Evolutionary conservation across 2,113 vertebrate species (phyloP).

Genomic region (Tyto alba): DNA sequence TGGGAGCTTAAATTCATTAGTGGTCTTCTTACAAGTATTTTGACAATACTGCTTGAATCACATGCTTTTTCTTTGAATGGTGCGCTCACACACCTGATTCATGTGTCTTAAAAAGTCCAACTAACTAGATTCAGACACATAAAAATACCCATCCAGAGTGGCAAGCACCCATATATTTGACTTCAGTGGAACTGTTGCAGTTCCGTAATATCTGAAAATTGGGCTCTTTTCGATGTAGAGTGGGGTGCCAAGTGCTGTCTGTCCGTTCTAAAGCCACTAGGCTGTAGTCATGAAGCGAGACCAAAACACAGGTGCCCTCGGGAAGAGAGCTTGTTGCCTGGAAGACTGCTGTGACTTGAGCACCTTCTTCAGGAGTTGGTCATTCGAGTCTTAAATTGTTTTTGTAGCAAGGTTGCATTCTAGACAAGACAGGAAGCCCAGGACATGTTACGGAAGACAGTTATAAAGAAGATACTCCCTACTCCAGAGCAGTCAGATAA

Average conservation of each 20-base stretch:
- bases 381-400: neutral
- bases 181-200: neutral
- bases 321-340: neutral
- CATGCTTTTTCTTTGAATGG: neutral
- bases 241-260: neutral
- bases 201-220: neutral
- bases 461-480: neutral
- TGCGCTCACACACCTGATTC: neutral
- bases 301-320: neutral
- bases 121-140: neutral
- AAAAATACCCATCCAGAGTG: neutral
- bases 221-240: neutral
- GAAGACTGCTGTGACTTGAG: neutral
- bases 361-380: neutral
- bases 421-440: neutral
- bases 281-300: neutral
- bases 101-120: neutral
- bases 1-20: neutral
- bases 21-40: neutral
- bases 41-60: neutral
- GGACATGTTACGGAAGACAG: neutral
- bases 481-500: neutral
- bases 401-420: neutral
- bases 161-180: neutral
- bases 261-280: neutral